Conservation (phyloP, 2,113 vertebrate genomes). For the Gambusia holbrooki region DNA sequence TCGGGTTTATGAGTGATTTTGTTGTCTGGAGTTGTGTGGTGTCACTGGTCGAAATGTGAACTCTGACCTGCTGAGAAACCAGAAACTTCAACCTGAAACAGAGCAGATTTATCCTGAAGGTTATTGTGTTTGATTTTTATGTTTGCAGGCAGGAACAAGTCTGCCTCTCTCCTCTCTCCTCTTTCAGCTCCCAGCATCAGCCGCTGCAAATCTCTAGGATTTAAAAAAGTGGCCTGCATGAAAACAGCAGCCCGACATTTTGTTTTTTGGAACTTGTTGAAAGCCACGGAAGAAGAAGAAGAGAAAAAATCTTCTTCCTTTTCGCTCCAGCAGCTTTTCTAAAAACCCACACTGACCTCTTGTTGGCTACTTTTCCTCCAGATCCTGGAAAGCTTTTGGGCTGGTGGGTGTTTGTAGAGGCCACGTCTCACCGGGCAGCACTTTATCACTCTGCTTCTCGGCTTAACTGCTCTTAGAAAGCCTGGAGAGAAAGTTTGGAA, state of each 20-base stretch:
- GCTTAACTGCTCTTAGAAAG: too few relatives aligned
- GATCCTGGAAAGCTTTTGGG: background rate
- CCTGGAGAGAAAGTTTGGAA: background rate
- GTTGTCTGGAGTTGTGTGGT: background rate
- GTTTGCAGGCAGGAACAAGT: background rate
- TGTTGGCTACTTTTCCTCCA: background rate
- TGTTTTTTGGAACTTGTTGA: background rate
- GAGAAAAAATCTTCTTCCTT: background rate
- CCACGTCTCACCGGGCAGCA: background rate
- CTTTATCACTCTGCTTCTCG: background rate
- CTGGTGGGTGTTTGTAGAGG: background rate
- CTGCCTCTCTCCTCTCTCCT: too few relatives aligned
- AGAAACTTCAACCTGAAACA: background rate
- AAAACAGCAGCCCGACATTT: background rate
- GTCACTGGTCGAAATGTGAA: background rate
- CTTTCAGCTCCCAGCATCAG: background rate
- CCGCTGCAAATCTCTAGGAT: background rate
- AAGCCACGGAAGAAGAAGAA: background rate
- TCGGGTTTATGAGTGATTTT: background rate
- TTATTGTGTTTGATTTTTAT: background rate
- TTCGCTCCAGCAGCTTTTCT: background rate
- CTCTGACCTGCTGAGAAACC: conserved; percentile 21
- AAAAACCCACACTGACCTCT: background rate
- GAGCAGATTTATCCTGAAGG: background rate
- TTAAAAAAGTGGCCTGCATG: too few relatives aligned